Evolutionary conservation across 30 jellyfish, hydroid and myxozoan genomes (phyloP).

Genomic region (Turritopsis dohrnii): DNA sequence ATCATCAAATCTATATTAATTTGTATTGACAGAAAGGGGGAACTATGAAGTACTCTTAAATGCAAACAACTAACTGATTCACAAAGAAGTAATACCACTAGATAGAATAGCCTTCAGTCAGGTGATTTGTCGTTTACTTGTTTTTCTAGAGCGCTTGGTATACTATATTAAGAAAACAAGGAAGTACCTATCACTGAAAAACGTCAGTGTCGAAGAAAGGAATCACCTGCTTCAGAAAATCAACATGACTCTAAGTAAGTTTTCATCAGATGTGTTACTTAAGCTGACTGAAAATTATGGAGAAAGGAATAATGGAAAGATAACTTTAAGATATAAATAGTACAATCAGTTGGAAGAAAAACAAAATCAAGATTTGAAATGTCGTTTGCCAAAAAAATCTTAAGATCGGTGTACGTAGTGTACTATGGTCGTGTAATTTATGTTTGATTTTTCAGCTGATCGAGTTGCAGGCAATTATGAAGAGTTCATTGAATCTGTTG

Average conservation of each 20-base stretch:
- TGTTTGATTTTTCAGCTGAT: background rate
- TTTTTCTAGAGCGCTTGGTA: conserved; percentile 3
- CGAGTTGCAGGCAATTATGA: conserved; percentile 17
- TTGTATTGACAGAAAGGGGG: too few relatives aligned
- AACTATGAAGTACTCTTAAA: too few relatives aligned
- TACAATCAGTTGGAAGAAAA: background rate
- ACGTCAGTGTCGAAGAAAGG: background rate
- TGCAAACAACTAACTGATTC: too few relatives aligned
- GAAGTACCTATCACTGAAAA: background rate
- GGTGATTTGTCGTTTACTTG: background rate
- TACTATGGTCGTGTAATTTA: background rate
- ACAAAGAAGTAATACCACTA: too few relatives aligned
- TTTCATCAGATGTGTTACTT: too few relatives aligned
- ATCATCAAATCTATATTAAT: too few relatives aligned
- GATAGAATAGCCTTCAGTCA: too few relatives aligned
- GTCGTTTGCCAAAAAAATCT: too few relatives aligned
- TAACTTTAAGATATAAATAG: too few relatives aligned
- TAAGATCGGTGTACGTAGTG: too few relatives aligned
- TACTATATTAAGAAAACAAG: background rate
- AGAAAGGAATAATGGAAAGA: too few relatives aligned
- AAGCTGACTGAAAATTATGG: too few relatives aligned
- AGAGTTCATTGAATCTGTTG: conserved; percentile 1
- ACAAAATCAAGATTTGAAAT: background rate
- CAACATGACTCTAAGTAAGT: background rate
- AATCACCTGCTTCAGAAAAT: background rate